Evolutionary conservation across 2,888 invertebrate genomes (phyloP).

Genomic region (Thera britannica): DNA sequence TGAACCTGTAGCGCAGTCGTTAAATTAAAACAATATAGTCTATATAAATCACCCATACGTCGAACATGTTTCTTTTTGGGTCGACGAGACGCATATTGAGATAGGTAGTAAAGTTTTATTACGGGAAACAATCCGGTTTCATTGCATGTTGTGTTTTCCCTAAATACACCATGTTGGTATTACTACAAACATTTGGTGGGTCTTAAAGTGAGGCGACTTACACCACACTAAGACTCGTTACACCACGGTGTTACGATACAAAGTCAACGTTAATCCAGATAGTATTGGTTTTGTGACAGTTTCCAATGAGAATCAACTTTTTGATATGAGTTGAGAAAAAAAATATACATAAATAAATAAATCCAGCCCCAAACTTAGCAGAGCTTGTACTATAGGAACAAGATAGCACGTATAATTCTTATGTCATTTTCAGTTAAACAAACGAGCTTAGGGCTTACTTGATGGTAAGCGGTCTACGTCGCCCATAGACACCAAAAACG

Average conservation of each 20-base stretch:
- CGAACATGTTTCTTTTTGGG: conserved; percentile 70
- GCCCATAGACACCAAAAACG: too few species aligned
- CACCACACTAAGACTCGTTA: too few species aligned
- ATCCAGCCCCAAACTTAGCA: too few species aligned
- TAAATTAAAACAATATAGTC: conserved; percentile 75
- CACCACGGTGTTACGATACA: too few species aligned
- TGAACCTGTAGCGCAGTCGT: conserved; percentile 52
- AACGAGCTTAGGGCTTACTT: too few species aligned
- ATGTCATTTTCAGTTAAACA: too few species aligned
- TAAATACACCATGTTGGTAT: conserved; percentile 43
- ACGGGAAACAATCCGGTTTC: conserved; percentile 68
- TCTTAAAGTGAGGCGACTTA: conserved; percentile 14
- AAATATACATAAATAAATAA: too few species aligned
- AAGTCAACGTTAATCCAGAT: not conserved
- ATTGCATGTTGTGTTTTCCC: conserved; percentile 53
- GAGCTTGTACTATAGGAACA: too few species aligned
- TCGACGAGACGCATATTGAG: conserved; percentile 72
- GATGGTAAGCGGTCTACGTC: too few species aligned
- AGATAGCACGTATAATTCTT: too few species aligned
- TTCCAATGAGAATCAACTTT: too few species aligned
- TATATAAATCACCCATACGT: conserved; percentile 71
- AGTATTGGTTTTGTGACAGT: not conserved
- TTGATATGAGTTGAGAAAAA: too few species aligned
- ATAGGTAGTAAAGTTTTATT: conserved; percentile 75
- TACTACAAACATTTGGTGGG: conserved; percentile 28